phyloP scores from a whole-genome alignment of 2,888 invertebrate species.

The Helleia helle region DNA sequence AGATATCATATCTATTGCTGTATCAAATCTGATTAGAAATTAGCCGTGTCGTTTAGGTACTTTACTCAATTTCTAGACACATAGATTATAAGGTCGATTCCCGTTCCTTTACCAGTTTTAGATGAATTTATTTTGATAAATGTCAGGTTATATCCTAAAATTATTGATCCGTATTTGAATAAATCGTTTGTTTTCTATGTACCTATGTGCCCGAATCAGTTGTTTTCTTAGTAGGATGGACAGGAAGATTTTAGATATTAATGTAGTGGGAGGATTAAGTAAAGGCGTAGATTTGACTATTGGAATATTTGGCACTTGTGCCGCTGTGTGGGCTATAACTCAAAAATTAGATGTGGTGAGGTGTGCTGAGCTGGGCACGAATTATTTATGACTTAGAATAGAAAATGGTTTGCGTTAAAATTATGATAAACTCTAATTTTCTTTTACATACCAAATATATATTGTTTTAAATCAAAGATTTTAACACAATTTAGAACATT shows the following conservation, averaged over 20 bases:
- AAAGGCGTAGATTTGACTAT: slow-evolving; percentile 4
- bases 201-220: not conserved
- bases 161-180: slow-evolving; percentile 25
- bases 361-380: not conserved
- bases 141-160: slow-evolving; percentile 41
- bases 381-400: too few species aligned
- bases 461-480: too few species aligned
- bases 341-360: not conserved
- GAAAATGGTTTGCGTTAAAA: too few species aligned
- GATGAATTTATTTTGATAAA: slow-evolving; percentile 64
- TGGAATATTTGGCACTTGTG: not conserved
- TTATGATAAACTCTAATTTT: too few species aligned
- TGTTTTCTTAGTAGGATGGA: slow-evolving; percentile 2
- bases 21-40: slow-evolving; percentile 35
- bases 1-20: slow-evolving; percentile 24
- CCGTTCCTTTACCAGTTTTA: slow-evolving; percentile 46
- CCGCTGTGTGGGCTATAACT: not conserved
- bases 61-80: slow-evolving; percentile 46
- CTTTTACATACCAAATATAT: too few species aligned
- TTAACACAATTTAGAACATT: too few species aligned
- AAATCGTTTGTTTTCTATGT: slow-evolving; percentile 10
- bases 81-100: slow-evolving; percentile 33
- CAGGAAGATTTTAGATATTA: slow-evolving; percentile 6
- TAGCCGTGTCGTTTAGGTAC: slow-evolving; percentile 57
- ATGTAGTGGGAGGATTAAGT: not conserved